phyloP scores from a whole-genome alignment of 2,888 invertebrate genomes.

The Coelopa pilipes region DNA sequence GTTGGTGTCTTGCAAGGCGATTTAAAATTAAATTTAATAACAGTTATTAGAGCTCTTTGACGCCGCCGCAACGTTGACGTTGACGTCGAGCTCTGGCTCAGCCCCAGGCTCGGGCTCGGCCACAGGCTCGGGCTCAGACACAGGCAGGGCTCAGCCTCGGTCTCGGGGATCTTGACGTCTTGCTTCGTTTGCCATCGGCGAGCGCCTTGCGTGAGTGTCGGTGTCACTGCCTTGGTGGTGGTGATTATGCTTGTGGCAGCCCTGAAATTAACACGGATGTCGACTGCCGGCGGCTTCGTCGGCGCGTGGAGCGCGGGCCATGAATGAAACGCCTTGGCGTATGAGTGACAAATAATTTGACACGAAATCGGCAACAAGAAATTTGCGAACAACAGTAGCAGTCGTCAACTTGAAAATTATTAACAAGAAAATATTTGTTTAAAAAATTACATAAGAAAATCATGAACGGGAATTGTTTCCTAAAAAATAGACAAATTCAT shows the following conservation, averaged over 20 bases:
- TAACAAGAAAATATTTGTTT: too few species aligned
- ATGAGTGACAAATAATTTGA: constrained; percentile 1
- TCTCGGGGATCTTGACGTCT: background rate
- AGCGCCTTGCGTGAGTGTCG: background rate
- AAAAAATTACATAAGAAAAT: too few species aligned
- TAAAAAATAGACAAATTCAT: too few species aligned
- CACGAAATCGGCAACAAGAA: too few species aligned
- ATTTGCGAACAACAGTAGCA: too few species aligned
- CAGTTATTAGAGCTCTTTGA: constrained; percentile 21
- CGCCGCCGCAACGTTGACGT: background rate
- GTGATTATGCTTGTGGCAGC: background rate
- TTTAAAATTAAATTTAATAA: constrained; percentile 28
- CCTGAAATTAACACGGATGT: background rate
- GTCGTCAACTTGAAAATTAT: too few species aligned
- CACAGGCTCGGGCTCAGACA: too few species aligned
- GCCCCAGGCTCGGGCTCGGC: background rate
- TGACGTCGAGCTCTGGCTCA: background rate
- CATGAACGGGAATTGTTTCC: too few species aligned
- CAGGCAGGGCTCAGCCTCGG: too few species aligned
- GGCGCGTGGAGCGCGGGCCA: too few species aligned
- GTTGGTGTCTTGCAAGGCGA: too few species aligned
- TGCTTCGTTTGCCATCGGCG: background rate
- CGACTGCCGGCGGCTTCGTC: too few species aligned
- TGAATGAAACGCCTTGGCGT: background rate
- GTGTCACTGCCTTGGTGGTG: background rate